Percentiles rank a stretch among this genome's conserved stretches.
Conservation (phyloP, 2,797 vertebrate species). For the Melanotaenia trifasciata region DNA sequence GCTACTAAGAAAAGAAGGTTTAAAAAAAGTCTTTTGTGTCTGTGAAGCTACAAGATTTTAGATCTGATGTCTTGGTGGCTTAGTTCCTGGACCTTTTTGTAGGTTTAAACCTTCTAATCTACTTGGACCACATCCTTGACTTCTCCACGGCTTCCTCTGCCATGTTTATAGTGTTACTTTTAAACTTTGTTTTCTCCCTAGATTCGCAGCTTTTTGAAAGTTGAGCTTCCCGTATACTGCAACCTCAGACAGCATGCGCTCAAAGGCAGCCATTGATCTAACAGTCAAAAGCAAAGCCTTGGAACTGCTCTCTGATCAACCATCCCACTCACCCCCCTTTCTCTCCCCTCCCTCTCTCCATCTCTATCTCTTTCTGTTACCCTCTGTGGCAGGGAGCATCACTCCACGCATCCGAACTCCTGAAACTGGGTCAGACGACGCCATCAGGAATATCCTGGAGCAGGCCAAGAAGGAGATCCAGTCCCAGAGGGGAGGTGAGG, state of each 20-base stretch:
- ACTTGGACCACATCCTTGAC: slow-evolving; percentile 72
- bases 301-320: slow-evolving; percentile 86
- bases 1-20: not conserved
- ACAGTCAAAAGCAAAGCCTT: slow-evolving; percentile 86
- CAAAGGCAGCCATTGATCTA: slow-evolving; percentile 88
- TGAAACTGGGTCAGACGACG: slow-evolving; percentile 97
- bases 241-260: slow-evolving; percentile 84
- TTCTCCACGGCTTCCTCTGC: slow-evolving; percentile 66
- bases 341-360: slow-evolving; percentile 46
- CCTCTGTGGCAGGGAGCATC: slow-evolving; percentile 94
- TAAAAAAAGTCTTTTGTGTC: not conserved
- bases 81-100: slow-evolving; percentile 49
- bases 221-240: slow-evolving; percentile 82
- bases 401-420: slow-evolving; percentile 98
- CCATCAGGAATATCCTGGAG: slow-evolving; percentile 98
- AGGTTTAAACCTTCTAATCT: slow-evolving; percentile 67
- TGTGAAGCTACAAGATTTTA: not conserved
- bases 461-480: slow-evolving; percentile 99
- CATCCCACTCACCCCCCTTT: slow-evolving; percentile 80
- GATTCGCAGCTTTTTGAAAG: slow-evolving; percentile 83
- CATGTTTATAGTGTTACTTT: slow-evolving; percentile 84
- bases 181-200: slow-evolving; percentile 86
- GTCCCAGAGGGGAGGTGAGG: slow-evolving; percentile 93
- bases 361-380: slow-evolving; percentile 69
- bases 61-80: slow-evolving; percentile 47